These are phyloP conservation scores for Aurelia sp. DNA, from an alignment of 30 jellyfish, hydroid and myxozoan species.

Conservation along the genomic window DNA sequence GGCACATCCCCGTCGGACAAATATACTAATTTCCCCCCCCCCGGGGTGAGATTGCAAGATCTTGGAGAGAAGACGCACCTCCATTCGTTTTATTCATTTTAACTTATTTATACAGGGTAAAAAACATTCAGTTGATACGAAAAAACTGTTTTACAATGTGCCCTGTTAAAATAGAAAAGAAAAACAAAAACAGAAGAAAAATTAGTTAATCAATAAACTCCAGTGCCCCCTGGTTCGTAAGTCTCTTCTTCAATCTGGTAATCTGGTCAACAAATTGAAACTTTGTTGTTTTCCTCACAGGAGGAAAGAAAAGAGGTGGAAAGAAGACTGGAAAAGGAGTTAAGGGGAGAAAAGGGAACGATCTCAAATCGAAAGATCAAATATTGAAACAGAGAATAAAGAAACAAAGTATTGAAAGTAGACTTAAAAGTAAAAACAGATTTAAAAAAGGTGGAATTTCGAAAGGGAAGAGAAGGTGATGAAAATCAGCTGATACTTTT, in stretches of 20 bases:
- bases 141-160: no score
- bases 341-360: constrained; percentile 30
- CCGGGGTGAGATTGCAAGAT: no score
- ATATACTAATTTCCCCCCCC: no score
- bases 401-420: constrained; percentile 42
- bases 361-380: constrained; percentile 84
- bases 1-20: no score
- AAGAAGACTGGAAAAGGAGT: constrained; percentile 48
- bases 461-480: not conserved
- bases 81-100: no score
- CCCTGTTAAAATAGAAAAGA: no score
- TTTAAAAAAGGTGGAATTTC: constrained; percentile 18
- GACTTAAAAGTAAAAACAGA: constrained; percentile 25
- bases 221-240: no score
- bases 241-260: not conserved
- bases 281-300: not conserved
- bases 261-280: not conserved
- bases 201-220: no score
- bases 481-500: not conserved
- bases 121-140: no score
- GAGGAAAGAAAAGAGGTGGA: constrained; percentile 24
- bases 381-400: constrained; percentile 70
- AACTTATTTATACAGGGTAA: no score
- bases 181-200: no score
- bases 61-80: no score